Base-by-base conservation (phyloP, 2,888 invertebrate genomes). In the Phyllotreta cruciferae region DNA sequence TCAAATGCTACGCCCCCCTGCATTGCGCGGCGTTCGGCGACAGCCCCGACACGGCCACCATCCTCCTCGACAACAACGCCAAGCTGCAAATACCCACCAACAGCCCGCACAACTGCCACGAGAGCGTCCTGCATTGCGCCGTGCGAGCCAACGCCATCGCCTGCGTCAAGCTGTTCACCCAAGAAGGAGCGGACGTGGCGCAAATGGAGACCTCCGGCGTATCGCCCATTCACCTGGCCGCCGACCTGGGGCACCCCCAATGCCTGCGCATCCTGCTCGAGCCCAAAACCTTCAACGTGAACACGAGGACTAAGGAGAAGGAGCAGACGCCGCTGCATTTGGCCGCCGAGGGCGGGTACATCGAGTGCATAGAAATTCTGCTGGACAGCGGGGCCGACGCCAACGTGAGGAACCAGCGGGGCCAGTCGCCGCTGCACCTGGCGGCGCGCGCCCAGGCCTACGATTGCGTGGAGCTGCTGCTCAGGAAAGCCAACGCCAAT, bases 1-100 rank as follows among this genome's bases (percentile, higher is more conserved):
- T 87, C 63, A 88, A 90, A 77, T 87, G 88, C 72, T 91, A 91
- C 77, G 90, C 91, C 49, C 93, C 95, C 0, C 85, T 96, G 63
- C 95, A 96, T 80, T 94, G 93, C 78, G 93, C 95, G 9, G 94
- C 94, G 37, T 93, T 94, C 81, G 93, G 94, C 9, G 92, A 94
- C 76, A 90, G 93, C 66, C 86, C 89, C 56, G 89, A 91, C 74
- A 92, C 93, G 9, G 90, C 92, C 60, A 88, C 88, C 80, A 86
- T 93, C 75, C 85, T 96, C 64, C 85, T 94, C 66, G 87, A 86
- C 66, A 86, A 86, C 67, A 90, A 90, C 13, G 89, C 92, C 56
- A 85, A 87, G 66, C 87, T 92, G 52, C 81, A 83, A 66, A 85
- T 87, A 66, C 83, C 89, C 60, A 87, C 90, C 44, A 88, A 87